Percentiles rank a stretch among this genome's conserved stretches.
These are phyloP conservation scores for Neopelma chrysocephalum DNA, from an alignment of 2,797 vertebrate genomes.

Conservation along the genomic window DNA sequence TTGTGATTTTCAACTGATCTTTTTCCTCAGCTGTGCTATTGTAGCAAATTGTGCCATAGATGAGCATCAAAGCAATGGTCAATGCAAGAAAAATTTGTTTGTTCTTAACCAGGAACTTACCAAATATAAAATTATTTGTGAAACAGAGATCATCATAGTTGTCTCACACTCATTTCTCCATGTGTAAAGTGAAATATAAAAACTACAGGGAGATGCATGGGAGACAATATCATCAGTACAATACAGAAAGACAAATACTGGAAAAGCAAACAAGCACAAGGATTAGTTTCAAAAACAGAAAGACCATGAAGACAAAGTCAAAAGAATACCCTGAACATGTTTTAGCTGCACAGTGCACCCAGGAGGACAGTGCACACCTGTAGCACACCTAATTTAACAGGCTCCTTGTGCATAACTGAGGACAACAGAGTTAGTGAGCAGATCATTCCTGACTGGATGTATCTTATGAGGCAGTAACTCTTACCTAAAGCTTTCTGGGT, in stretches of 20 bases:
- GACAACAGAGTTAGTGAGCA: neutral
- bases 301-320: neutral
- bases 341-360: neutral
- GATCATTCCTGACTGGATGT: neutral
- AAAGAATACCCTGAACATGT: neutral
- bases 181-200: neutral
- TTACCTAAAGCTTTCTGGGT: constrained; percentile 95
- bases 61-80: neutral
- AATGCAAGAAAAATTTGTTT: neutral
- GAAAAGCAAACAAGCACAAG: neutral
- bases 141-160: neutral
- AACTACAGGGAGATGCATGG: neutral
- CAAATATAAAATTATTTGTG: neutral
- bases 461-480: neutral
- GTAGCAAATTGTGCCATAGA: neutral
- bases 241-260: neutral
- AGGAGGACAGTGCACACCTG: neutral
- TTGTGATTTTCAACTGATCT: neutral
- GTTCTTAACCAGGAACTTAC: neutral
- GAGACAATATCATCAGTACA: neutral
- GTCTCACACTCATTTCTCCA: neutral
- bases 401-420: neutral
- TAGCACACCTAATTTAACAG: neutral
- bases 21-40: neutral
- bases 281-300: neutral